Percentiles rank a stretch among this genome's conserved stretches.
Evolutionary conservation across 2,113 vertebrate species (phyloP).

Genomic region (Nycticebus coucang): DNA sequence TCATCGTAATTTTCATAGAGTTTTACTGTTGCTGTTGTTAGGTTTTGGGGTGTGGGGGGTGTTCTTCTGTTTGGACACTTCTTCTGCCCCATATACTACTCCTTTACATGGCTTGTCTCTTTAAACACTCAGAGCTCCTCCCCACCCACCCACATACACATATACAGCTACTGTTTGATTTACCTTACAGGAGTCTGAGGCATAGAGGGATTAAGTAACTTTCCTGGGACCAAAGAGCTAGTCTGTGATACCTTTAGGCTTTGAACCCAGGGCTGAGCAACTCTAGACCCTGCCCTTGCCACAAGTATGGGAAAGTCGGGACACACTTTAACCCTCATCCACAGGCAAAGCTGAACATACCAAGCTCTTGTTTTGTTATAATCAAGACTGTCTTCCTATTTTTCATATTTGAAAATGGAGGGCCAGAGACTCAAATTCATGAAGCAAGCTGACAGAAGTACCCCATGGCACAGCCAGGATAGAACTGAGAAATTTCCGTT

Average conservation of each 20-base stretch:
- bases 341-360: background rate
- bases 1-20: background rate
- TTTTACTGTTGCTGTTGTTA: background rate
- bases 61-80: background rate
- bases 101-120: background rate
- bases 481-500: background rate
- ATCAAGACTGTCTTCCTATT: background rate
- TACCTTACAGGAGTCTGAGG: conserved; percentile 11
- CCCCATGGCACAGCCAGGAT: background rate
- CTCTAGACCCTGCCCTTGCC: background rate
- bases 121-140: background rate
- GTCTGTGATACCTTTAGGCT: background rate
- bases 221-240: background rate
- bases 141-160: background rate
- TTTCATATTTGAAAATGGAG: conserved; percentile 3
- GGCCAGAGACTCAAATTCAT: background rate
- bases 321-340: background rate
- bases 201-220: background rate
- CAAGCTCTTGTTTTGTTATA: background rate
- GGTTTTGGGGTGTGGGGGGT: background rate
- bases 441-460: background rate
- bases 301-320: background rate
- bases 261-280: background rate
- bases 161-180: background rate
- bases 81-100: background rate